Conservation (phyloP, 2,797 vertebrate genomes). For the Lacerta agilis region DNA sequence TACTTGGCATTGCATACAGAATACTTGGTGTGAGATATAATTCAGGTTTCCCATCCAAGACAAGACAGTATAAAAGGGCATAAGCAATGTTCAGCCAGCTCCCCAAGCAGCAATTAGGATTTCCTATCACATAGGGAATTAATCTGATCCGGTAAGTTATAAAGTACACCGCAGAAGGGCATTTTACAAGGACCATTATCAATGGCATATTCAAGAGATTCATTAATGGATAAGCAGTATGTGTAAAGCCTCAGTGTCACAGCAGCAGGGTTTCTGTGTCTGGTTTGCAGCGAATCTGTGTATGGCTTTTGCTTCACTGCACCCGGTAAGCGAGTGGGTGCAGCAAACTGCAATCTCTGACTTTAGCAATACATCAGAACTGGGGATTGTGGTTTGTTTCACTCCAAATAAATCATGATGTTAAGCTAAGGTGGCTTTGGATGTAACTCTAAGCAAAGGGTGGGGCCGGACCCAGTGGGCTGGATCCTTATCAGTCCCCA, state of each 20-base stretch:
- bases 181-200: conserved; percentile 5
- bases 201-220: background rate
- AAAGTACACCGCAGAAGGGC: conserved; percentile 16
- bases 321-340: background rate
- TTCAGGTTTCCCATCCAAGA: conserved; percentile 67
- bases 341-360: background rate
- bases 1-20: conserved; percentile 62
- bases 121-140: conserved; percentile 29
- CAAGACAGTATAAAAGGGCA: conserved; percentile 58
- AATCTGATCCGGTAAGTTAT: conserved; percentile 41
- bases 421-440: too few species aligned
- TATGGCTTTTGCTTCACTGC: background rate
- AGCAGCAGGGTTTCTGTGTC: background rate
- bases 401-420: too few species aligned
- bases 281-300: background rate
- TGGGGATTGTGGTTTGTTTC: too few species aligned
- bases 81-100: conserved; percentile 37
- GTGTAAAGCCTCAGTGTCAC: background rate
- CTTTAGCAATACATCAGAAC: too few species aligned
- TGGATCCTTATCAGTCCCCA: too few species aligned
- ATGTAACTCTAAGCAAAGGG: too few species aligned
- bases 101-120: conserved; percentile 50
- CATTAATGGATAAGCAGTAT: background rate
- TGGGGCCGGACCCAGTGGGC: too few species aligned
- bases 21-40: conserved; percentile 60